Percentiles rank a stretch among this genome's conserved stretches.
Evolutionary conservation across 2,113 vertebrate genomes (phyloP).

Genomic region (Mandrillus leucophaeus): DNA sequence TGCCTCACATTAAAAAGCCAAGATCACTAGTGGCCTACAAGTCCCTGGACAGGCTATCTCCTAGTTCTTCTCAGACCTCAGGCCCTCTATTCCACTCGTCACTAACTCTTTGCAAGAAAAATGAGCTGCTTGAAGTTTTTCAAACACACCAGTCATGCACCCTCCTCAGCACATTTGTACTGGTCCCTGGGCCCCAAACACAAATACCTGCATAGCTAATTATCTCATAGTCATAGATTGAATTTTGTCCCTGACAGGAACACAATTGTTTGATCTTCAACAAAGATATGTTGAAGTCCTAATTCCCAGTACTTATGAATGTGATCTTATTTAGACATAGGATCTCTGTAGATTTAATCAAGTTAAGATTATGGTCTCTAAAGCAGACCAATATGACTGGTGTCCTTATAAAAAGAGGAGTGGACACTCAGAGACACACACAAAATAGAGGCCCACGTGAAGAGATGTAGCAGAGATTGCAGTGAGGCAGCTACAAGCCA

Average conservation of each 20-base stretch:
- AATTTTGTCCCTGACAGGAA: neutral
- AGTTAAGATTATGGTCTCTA: neutral
- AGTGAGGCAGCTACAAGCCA: neutral
- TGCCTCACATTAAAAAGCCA: neutral
- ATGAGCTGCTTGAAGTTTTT: neutral
- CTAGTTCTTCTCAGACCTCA: neutral
- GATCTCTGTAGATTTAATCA: neutral
- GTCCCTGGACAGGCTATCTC: rapidly evolving
- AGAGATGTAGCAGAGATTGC: neutral
- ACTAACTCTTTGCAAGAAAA: neutral
- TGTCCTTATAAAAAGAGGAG: neutral
- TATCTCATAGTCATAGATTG: neutral
- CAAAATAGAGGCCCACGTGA: neutral
- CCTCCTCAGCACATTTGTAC: neutral
- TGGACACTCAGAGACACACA: neutral
- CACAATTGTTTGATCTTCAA: too few species aligned
- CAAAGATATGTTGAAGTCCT: neutral
- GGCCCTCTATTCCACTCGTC: neutral
- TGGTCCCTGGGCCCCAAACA: neutral
- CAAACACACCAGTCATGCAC: neutral
- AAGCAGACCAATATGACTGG: neutral
- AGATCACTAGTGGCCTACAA: neutral
- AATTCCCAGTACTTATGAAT: neutral
- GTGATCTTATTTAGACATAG: neutral
- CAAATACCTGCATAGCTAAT: neutral